Percentiles rank a stretch among this genome's conserved stretches.
Conservation (phyloP, 2,797 vertebrate genomes). For the Mionectes olivaceus region DNA sequence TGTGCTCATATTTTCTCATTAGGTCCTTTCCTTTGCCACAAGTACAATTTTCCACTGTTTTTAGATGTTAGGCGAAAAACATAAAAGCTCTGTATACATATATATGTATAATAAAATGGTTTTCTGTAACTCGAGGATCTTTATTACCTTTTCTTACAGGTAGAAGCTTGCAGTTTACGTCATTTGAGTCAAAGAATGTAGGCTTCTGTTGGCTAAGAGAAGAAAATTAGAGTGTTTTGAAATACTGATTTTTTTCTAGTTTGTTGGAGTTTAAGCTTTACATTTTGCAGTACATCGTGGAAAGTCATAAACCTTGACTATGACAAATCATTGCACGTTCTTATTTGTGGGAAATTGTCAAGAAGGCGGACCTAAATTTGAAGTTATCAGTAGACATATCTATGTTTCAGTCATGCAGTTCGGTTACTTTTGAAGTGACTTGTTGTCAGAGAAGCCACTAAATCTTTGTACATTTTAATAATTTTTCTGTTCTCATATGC, state of each 20-base stretch:
- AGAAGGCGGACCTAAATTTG: neutral
- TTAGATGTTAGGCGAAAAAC: constrained; percentile 72
- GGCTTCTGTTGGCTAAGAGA: constrained; percentile 20
- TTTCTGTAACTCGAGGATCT: constrained; percentile 70
- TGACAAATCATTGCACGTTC: neutral
- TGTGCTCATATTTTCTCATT: constrained; percentile 85
- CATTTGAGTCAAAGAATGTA: constrained; percentile 58
- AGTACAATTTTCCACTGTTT: constrained; percentile 73
- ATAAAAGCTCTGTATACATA: constrained; percentile 36
- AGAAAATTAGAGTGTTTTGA: neutral
- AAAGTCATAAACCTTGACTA: neutral
- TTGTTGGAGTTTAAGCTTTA: neutral
- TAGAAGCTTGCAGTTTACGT: constrained; percentile 70
- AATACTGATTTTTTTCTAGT: neutral
- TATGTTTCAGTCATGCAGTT: neutral
- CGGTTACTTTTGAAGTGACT: neutral
- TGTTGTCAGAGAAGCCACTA: neutral
- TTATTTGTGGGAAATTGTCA: neutral
- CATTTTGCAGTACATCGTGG: neutral
- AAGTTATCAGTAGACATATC: neutral
- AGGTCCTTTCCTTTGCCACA: constrained; percentile 83
- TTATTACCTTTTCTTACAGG: constrained; percentile 66
- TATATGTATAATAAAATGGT: constrained; percentile 61
- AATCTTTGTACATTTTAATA: neutral
- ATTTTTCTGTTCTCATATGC: neutral